A percentile compares a stretch with the other conserved stretches of the same genome.
Evolutionary conservation across 2,113 vertebrate genomes (phyloP).

Genomic region (Xenopus borealis): DNA sequence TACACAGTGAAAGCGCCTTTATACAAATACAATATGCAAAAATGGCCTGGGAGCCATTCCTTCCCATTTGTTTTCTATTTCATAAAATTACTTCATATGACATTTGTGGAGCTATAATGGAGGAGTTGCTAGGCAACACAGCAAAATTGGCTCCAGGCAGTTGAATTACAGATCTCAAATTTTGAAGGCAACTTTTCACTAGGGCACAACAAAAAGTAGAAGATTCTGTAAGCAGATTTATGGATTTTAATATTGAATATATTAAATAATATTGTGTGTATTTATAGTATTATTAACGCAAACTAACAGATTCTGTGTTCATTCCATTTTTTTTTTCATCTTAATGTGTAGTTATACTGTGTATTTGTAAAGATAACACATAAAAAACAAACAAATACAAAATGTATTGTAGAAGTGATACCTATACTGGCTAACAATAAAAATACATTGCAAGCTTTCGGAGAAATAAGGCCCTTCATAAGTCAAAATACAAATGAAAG

Average conservation of each 20-base stretch:
- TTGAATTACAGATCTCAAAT: conserved; percentile 30
- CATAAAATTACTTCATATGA: conserved; percentile 44
- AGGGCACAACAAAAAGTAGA: conserved; percentile 14
- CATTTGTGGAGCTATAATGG: conserved; percentile 41
- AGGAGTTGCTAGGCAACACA: conserved; percentile 38
- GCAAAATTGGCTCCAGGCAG: conserved; percentile 38
- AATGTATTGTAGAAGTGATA: too few relatives aligned
- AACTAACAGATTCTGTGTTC: too few relatives aligned
- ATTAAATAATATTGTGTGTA: neutral
- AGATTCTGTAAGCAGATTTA: neutral
- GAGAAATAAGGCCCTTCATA: too few relatives aligned
- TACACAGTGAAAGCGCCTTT: conserved; percentile 25
- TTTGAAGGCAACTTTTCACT: conserved; percentile 39
- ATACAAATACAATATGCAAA: conserved; percentile 40
- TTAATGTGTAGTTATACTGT: too few relatives aligned
- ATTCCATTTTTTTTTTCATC: too few relatives aligned
- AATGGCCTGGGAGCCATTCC: conserved; percentile 34
- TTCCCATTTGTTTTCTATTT: conserved; percentile 45
- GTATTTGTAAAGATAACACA: too few relatives aligned
- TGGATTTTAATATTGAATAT: neutral
- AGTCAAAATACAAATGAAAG: too few relatives aligned
- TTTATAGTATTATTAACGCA: neutral
- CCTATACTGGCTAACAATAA: too few relatives aligned
- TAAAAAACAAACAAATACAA: too few relatives aligned
- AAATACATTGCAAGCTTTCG: too few relatives aligned